Evolutionary conservation across 2,888 invertebrate species (phyloP).

Genomic region (Drosophila kokeensis): DNA sequence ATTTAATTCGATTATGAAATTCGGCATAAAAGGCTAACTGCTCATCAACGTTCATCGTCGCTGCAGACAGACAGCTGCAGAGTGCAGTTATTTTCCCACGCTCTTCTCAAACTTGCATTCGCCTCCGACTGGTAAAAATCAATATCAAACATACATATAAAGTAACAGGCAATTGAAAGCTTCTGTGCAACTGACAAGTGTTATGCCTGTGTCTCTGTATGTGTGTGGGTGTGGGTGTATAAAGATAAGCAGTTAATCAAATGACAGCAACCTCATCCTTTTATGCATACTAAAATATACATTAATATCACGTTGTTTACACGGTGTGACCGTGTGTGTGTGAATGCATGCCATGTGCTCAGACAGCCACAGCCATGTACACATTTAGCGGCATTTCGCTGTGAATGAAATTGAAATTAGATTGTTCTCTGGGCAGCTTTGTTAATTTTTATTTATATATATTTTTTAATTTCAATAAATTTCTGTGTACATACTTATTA

Average conservation of each 20-base stretch:
- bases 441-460: background rate
- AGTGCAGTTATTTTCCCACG: conserved; percentile 56
- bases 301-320: conserved; percentile 38
- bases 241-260: conserved; percentile 58
- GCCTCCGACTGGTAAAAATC: conserved; percentile 66
- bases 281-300: background rate
- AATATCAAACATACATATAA: conserved; percentile 53
- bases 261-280: conserved; percentile 15
- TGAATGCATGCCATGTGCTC: conserved; percentile 44
- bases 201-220: conserved; percentile 16
- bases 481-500: conserved; percentile 1
- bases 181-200: conserved; percentile 50
- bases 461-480: background rate
- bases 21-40: conserved; percentile 6
- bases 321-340: conserved; percentile 19
- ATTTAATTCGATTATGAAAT: conserved; percentile 54
- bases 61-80: conserved; percentile 31
- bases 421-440: background rate
- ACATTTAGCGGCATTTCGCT: conserved; percentile 21
- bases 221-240: conserved; percentile 8
- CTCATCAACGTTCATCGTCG: conserved; percentile 3
- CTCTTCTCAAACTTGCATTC: conserved; percentile 24
- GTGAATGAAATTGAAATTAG: conserved; percentile 34
- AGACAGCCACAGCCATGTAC: conserved; percentile 7
- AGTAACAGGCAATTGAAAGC: conserved; percentile 23